Percentiles rank a stretch among this genome's conserved stretches.
Conservation (phyloP, 2,113 vertebrate species). For the Sceloporus undulatus region DNA sequence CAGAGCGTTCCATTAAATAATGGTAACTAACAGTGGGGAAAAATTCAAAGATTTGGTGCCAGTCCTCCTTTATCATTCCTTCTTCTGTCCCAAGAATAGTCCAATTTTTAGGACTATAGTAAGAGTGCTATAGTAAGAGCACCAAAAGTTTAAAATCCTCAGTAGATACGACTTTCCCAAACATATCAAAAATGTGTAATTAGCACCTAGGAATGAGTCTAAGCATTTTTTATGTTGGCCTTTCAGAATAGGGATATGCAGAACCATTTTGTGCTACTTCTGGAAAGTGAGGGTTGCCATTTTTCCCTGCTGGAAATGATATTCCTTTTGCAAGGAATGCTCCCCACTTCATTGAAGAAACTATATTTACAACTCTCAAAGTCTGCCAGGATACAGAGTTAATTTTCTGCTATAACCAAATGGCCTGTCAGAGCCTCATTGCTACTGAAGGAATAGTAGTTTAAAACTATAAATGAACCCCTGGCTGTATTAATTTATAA, state of each 20-base stretch:
- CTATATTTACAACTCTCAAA: constrained; percentile 29
- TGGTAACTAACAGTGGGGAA: not conserved
- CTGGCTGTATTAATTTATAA: constrained; percentile 73
- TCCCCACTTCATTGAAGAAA: constrained; percentile 6
- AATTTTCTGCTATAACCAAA: constrained; percentile 8
- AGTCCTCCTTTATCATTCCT: not conserved
- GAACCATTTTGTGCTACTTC: not conserved
- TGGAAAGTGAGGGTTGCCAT: not conserved
- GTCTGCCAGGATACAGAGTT: not conserved
- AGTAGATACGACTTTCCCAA: not conserved
- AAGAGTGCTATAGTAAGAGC: constrained; percentile 1
- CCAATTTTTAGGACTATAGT: not conserved
- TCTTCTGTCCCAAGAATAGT: not conserved
- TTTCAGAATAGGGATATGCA: not conserved
- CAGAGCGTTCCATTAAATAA: not conserved
- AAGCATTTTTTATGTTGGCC: not conserved
- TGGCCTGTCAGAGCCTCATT: not conserved
- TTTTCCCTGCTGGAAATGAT: constrained; percentile 8
- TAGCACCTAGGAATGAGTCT: not conserved
- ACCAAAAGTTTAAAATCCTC: not conserved
- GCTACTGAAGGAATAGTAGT: constrained; percentile 41
- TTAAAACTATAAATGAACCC: constrained; percentile 58
- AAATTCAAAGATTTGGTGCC: not conserved
- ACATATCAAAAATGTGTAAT: not conserved
- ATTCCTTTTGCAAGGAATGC: not conserved